These are phyloP conservation scores for Scleropages formosus DNA, from an alignment of 2,797 vertebrate genomes.

Conservation along the genomic window DNA sequence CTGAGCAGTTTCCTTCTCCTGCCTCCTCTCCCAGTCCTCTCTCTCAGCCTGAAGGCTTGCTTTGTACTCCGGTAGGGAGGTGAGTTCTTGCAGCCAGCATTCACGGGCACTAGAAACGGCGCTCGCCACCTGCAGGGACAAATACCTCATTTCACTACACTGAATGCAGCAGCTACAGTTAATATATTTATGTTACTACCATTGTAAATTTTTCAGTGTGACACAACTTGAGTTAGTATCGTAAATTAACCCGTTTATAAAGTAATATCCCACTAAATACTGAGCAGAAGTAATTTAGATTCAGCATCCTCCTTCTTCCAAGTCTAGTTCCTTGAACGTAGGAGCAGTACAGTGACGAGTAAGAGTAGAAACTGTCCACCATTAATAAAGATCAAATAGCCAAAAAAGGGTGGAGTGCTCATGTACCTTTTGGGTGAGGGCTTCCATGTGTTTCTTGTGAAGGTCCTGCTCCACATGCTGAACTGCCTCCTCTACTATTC, in stretches of 20 bases:
- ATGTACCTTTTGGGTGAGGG: constrained; percentile 67
- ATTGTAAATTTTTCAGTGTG: no score
- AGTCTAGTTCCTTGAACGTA: not conserved
- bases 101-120: constrained; percentile 78
- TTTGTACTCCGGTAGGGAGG: constrained; percentile 81
- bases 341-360: not conserved
- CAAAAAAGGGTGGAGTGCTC: not conserved
- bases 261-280: no score
- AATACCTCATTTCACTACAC: not conserved
- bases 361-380: not conserved
- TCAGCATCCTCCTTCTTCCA: not conserved
- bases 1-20: constrained; percentile 63
- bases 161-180: no score
- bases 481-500: constrained; percentile 64
- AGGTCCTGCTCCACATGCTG: constrained; percentile 66
- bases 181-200: no score
- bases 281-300: no score
- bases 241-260: no score
- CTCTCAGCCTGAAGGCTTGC: constrained; percentile 68
- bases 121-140: constrained; percentile 74
- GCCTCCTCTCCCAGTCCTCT: constrained; percentile 76
- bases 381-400: not conserved
- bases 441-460: constrained; percentile 72
- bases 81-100: constrained; percentile 82
- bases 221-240: no score